These are phyloP conservation scores for Telmatochromis brachygnathus DNA, from an alignment of 2,113 vertebrate species.

Conservation along the genomic window DNA sequence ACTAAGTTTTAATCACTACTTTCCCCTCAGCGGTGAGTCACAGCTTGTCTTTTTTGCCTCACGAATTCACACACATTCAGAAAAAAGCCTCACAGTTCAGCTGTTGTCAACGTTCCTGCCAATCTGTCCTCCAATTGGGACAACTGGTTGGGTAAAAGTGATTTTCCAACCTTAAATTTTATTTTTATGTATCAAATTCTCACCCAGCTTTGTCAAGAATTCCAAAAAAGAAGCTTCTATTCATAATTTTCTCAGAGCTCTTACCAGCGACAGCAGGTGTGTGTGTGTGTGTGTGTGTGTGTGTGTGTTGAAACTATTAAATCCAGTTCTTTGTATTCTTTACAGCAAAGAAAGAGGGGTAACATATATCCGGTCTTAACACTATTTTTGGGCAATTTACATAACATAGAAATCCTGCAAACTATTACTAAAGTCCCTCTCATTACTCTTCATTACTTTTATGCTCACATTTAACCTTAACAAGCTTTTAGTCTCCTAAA, in stretches of 20 bases:
- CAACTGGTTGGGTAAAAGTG: neutral
- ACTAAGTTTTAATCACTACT: neutral
- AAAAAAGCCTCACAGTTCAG: neutral
- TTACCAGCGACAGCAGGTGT: neutral
- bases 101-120: neutral
- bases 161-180: neutral
- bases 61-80: neutral
- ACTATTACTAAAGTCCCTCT: no score
- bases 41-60: neutral
- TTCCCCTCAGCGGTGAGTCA: neutral
- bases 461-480: no score
- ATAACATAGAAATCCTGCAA: no score
- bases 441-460: no score
- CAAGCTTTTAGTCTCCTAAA: no score
- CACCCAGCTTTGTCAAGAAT: neutral
- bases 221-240: neutral
- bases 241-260: neutral
- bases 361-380: no score
- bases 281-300: neutral
- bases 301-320: neutral
- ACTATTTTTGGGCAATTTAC: no score
- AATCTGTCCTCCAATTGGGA: neutral
- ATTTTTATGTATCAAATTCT: neutral
- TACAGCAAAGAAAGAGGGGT: neutral
- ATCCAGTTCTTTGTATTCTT: neutral